Evolutionary conservation across 2,113 vertebrate species (phyloP).

Genomic region (Phylloscopus trochilus): DNA sequence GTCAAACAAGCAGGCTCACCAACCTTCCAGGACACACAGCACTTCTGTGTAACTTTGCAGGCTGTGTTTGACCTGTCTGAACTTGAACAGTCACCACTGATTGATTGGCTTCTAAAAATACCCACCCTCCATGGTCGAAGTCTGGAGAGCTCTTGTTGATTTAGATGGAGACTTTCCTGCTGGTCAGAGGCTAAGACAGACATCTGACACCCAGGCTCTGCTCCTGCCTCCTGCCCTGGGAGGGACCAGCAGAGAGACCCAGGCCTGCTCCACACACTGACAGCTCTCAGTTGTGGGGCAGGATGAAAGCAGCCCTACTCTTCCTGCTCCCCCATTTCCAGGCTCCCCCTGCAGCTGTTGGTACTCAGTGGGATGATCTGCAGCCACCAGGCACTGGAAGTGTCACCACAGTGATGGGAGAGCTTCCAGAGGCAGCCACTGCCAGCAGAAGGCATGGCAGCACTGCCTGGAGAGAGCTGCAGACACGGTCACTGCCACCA

Average conservation of each 20-base stretch:
- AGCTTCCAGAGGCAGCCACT: neutral
- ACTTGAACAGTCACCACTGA: slow-evolving; percentile 64
- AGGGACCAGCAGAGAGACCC: neutral
- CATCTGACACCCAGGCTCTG: neutral
- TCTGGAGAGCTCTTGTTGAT: slow-evolving; percentile 48
- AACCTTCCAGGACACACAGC: slow-evolving; percentile 8
- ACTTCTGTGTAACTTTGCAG: slow-evolving; percentile 56
- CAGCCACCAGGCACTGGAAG: neutral
- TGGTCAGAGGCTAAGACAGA: slow-evolving; percentile 17
- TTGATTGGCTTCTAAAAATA: slow-evolving; percentile 73
- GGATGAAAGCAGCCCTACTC: neutral
- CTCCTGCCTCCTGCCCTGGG: neutral
- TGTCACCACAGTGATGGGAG: neutral
- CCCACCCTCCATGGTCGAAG: neutral
- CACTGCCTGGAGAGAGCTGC: neutral
- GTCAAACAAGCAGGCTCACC: neutral
- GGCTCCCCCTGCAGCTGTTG: neutral
- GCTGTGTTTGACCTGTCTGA: slow-evolving; percentile 66
- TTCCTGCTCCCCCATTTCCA: neutral
- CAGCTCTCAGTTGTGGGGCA: neutral
- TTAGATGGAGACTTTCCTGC: slow-evolving; percentile 41
- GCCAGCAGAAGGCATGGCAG: neutral
- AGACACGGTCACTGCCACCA: neutral
- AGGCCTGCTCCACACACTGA: neutral
- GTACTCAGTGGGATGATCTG: neutral